Base-by-base conservation (phyloP, 2,888 invertebrate species). In the Toxonevra muliebris region DNA sequence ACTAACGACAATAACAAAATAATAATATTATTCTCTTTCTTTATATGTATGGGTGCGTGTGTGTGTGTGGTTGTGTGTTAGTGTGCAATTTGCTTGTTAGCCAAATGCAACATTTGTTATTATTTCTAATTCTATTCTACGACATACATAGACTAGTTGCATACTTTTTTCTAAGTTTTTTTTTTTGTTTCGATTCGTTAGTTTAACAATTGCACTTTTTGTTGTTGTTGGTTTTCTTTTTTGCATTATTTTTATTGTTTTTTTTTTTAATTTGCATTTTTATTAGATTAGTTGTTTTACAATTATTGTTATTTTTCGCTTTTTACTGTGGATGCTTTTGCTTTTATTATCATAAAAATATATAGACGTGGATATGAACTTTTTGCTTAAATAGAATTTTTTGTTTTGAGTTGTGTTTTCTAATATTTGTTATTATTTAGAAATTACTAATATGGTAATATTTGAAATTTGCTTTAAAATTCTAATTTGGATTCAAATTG, bases 41-140 rank as follows among this genome's bases (percentile, higher is more conserved):
- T 30, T 30, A 30, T 7, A 30, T 30, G 30, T 30, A 42, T 61
- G 52, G 12, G 19, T n/a, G 13, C 7, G 3, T 4, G 20, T 30
- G 45, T 50, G 45, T 40, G 12, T 50, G 52, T 48, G 5, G 9
- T 1, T 41, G 53, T 55, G 45, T 55, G 54, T 7, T 2, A 30
- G 30, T 57, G 64, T 65, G 41, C 64, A 65, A 65, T 57, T 57
- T 42, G 58, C 50, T 41, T 65, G 58, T 58, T 58, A 50, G 58
- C 55, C 57, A 15, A 7, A 48, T 48, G 15, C 48, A 15, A 15
- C 48, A 15, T 63, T 63, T 63, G 55, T 63, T 43, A 30, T 45
- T 40, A 55, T 63, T 30, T 63, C 63, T 45, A 45, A 45, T 58
- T 59, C 43, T 43, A 43, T 48, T 7, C 48, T 20, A 30, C 61